Percentiles rank a stretch among this genome's conserved stretches.
These are phyloP conservation scores for Mus pahari DNA, from an alignment of 2,113 vertebrate species.

Conservation along the genomic window DNA sequence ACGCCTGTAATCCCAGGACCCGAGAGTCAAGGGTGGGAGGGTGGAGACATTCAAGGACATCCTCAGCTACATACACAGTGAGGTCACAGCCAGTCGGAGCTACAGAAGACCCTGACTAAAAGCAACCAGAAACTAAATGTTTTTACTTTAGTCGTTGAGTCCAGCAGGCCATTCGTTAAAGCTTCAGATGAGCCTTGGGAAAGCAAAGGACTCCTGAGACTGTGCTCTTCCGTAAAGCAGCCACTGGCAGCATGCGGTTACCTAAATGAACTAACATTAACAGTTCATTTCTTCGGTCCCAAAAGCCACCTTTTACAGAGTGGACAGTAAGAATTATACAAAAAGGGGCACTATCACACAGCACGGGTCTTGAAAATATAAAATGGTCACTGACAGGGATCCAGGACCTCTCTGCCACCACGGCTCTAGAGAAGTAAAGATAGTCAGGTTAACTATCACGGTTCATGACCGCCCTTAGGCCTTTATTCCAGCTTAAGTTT, in stretches of 20 bases:
- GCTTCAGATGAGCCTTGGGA: neutral
- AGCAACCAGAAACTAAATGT: neutral
- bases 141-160: neutral
- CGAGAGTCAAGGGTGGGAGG: neutral
- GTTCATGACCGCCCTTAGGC: neutral
- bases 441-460: neutral
- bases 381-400: neutral
- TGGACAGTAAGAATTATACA: neutral
- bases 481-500: neutral
- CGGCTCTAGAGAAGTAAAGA: neutral
- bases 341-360: neutral
- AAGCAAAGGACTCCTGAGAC: neutral
- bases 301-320: neutral
- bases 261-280: neutral
- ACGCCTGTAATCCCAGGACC: neutral
- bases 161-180: neutral
- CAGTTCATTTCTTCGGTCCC: conserved; percentile 18
- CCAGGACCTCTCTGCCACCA: neutral
- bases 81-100: neutral
- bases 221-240: neutral
- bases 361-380: neutral
- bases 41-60: neutral
- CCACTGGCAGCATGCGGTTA: neutral
- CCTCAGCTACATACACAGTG: neutral
- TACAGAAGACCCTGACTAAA: neutral